phyloP scores from a whole-genome alignment of 2,888 invertebrate genomes.

The Zaprionus lineosus region DNA sequence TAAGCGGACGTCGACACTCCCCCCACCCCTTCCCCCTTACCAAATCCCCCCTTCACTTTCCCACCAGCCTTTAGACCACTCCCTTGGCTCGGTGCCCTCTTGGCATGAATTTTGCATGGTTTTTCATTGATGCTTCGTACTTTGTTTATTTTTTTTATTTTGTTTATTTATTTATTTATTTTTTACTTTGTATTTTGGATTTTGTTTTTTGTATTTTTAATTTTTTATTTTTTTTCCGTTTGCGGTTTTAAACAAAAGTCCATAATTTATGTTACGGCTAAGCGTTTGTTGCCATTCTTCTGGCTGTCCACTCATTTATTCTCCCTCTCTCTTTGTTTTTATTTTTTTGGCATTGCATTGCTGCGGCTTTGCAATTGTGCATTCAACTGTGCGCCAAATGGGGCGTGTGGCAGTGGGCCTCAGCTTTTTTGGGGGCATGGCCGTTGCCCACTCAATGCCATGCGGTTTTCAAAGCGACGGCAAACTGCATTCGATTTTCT shows the following conservation, averaged over 20 bases:
- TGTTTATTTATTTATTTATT: slow-evolving; percentile 22
- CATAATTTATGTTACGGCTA: slow-evolving; percentile 72
- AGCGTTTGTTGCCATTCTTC: slow-evolving; percentile 48
- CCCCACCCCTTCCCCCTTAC: neutral
- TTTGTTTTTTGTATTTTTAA: slow-evolving; percentile 24
- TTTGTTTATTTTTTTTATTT: too few relatives aligned
- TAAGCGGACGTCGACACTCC: neutral
- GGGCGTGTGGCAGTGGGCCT: slow-evolving; percentile 19
- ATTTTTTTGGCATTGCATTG: slow-evolving; percentile 13
- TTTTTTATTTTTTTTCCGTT: slow-evolving; percentile 27
- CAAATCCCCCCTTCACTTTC: neutral
- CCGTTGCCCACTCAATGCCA: neutral
- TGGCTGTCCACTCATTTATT: slow-evolving; percentile 13
- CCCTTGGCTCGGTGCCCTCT: too few relatives aligned
- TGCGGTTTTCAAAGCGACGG: neutral
- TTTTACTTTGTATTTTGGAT: slow-evolving; percentile 30
- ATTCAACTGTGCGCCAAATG: slow-evolving; percentile 56
- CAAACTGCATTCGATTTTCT: slow-evolving; percentile 14
- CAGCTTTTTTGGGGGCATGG: slow-evolving; percentile 9
- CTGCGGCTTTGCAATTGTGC: slow-evolving; percentile 63
- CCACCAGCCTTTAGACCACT: too few relatives aligned
- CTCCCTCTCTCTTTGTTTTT: slow-evolving; percentile 21
- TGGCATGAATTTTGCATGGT: too few relatives aligned
- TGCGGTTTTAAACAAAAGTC: slow-evolving; percentile 70
- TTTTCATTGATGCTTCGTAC: too few relatives aligned